Evolutionary conservation across 2,797 vertebrate species (phyloP).

Genomic region (Allochrocebus solatus): DNA sequence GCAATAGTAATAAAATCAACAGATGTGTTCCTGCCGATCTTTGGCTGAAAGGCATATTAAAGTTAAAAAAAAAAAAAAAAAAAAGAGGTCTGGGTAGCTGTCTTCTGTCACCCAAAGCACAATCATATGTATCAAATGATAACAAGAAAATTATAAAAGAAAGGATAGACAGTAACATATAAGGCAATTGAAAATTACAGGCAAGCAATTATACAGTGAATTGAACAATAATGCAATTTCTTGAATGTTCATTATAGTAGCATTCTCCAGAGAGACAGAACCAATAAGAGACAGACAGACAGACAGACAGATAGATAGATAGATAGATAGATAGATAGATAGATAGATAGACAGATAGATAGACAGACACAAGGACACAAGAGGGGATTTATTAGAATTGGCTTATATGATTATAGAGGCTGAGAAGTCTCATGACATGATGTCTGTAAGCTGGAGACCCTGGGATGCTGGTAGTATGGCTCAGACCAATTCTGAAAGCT

Average conservation of each 20-base stretch:
- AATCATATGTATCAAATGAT: not conserved
- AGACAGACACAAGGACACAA: not conserved
- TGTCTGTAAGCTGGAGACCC: not conserved
- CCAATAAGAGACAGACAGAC: not conserved
- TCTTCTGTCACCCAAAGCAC: not conserved
- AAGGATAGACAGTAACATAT: not conserved
- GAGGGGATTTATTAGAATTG: not conserved
- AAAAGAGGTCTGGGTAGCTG: not conserved
- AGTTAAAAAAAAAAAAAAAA: not conserved
- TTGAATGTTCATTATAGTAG: not conserved
- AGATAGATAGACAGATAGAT: accelerated
- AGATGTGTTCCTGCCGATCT: not conserved
- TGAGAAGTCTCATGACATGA: not conserved
- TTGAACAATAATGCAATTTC: not conserved
- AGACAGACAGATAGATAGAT: too few relatives aligned
- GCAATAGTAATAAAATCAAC: not conserved
- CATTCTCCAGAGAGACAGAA: not conserved
- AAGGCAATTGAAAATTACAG: not conserved
- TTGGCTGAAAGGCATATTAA: not conserved
- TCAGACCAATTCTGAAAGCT: not conserved
- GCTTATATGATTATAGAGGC: not conserved
- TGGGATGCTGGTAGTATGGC: too few relatives aligned
- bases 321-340: not conserved
- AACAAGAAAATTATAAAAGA: not conserved
- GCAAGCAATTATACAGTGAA: not conserved